These are phyloP conservation scores for Apodemia zela DNA, from an alignment of 2,888 invertebrate genomes.

Conservation along the genomic window DNA sequence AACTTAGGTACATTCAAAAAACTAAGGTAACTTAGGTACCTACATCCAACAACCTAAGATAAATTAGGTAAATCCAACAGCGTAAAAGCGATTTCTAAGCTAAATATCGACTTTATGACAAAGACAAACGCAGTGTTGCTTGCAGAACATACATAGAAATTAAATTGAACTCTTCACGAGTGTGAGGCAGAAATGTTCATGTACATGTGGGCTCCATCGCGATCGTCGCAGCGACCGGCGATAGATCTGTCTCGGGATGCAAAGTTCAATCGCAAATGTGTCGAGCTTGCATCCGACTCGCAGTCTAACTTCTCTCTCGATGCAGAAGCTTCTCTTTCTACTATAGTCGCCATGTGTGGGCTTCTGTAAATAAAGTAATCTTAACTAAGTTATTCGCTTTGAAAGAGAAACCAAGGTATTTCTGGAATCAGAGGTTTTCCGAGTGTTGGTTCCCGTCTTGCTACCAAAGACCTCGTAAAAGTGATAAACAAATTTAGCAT, in stretches of 20 bases:
- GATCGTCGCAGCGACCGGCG: slow-evolving; percentile 50
- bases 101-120: neutral
- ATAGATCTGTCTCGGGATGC: slow-evolving; percentile 45
- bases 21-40: too few relatives aligned
- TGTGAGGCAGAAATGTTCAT: slow-evolving; percentile 75
- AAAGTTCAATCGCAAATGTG: slow-evolving; percentile 65
- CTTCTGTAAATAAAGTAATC: slow-evolving; percentile 38
- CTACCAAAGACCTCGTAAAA: too few relatives aligned
- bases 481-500: too few relatives aligned
- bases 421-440: too few relatives aligned
- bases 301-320: slow-evolving; percentile 61
- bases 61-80: neutral
- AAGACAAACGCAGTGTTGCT: neutral
- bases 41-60: neutral
- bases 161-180: slow-evolving; percentile 39
- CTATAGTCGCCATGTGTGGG: slow-evolving; percentile 74
- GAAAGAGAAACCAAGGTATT: too few relatives aligned
- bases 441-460: too few relatives aligned
- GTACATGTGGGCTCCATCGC: slow-evolving; percentile 66
- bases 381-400: neutral
- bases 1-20: too few relatives aligned
- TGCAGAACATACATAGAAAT: neutral
- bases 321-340: slow-evolving; percentile 63
- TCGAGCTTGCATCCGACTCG: slow-evolving; percentile 48
- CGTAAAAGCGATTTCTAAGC: neutral